Evolutionary conservation across 2,888 invertebrate species (phyloP).

Genomic region (Agelastica alni): DNA sequence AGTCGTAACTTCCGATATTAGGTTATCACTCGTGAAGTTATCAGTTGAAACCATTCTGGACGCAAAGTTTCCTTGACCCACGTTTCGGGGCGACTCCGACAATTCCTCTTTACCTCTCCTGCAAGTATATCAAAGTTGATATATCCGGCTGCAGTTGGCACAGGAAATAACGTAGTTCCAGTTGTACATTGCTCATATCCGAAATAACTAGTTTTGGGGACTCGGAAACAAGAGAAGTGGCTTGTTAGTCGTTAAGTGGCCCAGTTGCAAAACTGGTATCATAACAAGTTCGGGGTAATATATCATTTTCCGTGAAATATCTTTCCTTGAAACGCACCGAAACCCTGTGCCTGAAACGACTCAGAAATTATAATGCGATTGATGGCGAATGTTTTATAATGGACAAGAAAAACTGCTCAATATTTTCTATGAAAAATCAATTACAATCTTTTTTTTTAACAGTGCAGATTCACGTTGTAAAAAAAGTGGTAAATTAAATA

Average conservation of each 20-base stretch:
- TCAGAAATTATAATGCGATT: no score
- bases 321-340: slow-evolving; percentile 10
- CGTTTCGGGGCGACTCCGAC: not conserved
- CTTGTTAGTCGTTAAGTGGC: slow-evolving; percentile 28
- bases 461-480: no score
- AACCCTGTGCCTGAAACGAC: no score
- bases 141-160: slow-evolving; percentile 27
- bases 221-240: slow-evolving; percentile 29
- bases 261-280: slow-evolving; percentile 22
- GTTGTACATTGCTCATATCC: slow-evolving; percentile 31
- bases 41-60: not conserved
- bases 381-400: no score
- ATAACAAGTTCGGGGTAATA: slow-evolving; percentile 20
- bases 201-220: slow-evolving; percentile 28
- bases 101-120: slow-evolving; percentile 13
- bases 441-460: no score
- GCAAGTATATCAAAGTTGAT: slow-evolving; percentile 21
- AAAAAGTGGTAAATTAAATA: no score
- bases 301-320: slow-evolving; percentile 23
- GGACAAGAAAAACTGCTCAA: no score
- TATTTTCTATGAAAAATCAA: no score
- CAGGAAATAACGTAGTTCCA: slow-evolving; percentile 29
- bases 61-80: slow-evolving; percentile 9
- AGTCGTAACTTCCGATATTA: no score
- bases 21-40: no score